Evolutionary conservation across 2,113 vertebrate genomes (phyloP).

Genomic region (Mastomys natalensis): DNA sequence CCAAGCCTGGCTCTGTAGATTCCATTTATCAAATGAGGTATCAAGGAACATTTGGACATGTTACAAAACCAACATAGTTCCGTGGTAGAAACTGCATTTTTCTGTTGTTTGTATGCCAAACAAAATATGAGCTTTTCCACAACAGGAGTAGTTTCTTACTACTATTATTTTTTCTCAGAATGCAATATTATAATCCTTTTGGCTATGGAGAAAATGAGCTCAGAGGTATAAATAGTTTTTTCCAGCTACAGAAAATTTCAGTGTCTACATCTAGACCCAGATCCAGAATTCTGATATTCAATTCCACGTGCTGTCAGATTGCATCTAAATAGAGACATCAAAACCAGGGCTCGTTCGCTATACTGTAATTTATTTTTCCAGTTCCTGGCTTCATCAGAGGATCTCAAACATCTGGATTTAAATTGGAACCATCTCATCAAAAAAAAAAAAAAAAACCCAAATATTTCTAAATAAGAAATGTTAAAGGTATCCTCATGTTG

Average conservation of each 20-base stretch:
- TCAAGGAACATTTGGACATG: background rate
- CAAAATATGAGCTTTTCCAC: conserved; percentile 50
- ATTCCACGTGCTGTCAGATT: conserved; percentile 26
- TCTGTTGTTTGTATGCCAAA: conserved; percentile 41
- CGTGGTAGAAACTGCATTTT: conserved; percentile 22
- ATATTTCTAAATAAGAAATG: conserved; percentile 62
- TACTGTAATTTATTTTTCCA: conserved; percentile 63
- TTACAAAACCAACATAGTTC: conserved; percentile 25
- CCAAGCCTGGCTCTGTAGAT: background rate
- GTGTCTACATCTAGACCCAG: conserved; percentile 52
- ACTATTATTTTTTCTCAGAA: conserved; percentile 44
- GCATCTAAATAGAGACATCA: conserved; percentile 55
- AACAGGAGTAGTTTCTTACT: background rate
- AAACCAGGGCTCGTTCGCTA: conserved; percentile 4
- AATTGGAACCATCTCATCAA: conserved; percentile 63
- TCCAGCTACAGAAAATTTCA: conserved; percentile 35
- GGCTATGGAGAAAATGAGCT: conserved; percentile 45
- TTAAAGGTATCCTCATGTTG: background rate
- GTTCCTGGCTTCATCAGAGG: conserved; percentile 50
- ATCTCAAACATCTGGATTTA: conserved; percentile 77
- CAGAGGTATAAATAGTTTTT: conserved; percentile 44
- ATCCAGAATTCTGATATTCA: conserved; percentile 38
- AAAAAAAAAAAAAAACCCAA: conserved; percentile 21
- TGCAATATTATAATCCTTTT: background rate
- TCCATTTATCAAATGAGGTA: background rate